Base-by-base conservation (phyloP, 2,888 invertebrate genomes). In the Hypsopygia costalis region DNA sequence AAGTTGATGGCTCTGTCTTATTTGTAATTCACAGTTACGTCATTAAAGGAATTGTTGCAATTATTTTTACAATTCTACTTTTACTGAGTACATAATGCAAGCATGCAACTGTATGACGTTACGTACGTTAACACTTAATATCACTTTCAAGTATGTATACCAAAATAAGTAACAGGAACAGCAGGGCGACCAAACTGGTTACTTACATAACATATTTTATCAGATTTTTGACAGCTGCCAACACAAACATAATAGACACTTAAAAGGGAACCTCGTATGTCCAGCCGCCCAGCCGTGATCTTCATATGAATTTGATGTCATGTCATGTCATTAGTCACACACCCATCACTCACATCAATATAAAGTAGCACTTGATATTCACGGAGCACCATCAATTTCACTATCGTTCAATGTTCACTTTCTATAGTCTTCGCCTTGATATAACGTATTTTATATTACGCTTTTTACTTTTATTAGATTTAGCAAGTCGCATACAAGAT, bases 341-440 rank as follows among this genome's bases (percentile, higher is more conserved):
- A 56, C 54, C 43, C 51, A 46, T 50, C 54, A 49, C 52, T 47
- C 49, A 47, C 55, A 37, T 41, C 52, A 62, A 51, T 56, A 63
- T 58, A 53, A 67, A 64, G 62, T 58, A 54, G 44, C 56, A 58
- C 52, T 85, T 78, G 57, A 47, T 76, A 86, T 86, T 70, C 86
- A 57, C 35, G 40, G 41, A 46, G 43, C 65, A 61, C 48, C 28
- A 42, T 47, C 54, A 69, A 76, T 87, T 87, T 87, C 87, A 86
- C 87, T 87, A 81, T 87, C 87, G 69, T 81, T 83, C 73, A 77
- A 72, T 73, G 77, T 43, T 65, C 71, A 79, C 87, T 87, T 87
- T 87, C 86, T 85, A 79, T 76, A 72, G 73, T 73, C 70, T 67
- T 58, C 58, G 51, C 66, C 69, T 59, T 72, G 66, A 57, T 50